A percentile compares a stretch with the other conserved stretches of the same genome.
Evolutionary conservation across 2,797 vertebrate species (phyloP).

Genomic region (Amazona ochrocephala): DNA sequence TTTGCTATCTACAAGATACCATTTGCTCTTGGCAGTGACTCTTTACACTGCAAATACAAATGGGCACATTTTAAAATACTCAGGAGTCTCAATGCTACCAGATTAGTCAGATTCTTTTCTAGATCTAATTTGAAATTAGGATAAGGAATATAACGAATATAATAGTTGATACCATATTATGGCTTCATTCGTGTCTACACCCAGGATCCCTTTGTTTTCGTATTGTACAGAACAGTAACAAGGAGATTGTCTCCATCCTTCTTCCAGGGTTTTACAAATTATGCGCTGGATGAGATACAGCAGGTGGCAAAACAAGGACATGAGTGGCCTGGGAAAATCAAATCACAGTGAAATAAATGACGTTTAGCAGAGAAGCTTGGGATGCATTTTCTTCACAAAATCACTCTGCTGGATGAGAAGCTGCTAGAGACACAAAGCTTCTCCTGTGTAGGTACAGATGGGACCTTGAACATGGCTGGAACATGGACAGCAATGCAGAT

Average conservation of each 20-base stretch:
- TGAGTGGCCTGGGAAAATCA: background rate
- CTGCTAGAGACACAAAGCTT: background rate
- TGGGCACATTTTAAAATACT: background rate
- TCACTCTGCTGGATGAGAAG: background rate
- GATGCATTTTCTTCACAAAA: background rate
- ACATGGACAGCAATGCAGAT: background rate
- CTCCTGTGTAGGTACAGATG: background rate
- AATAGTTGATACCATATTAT: background rate
- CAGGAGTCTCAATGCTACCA: background rate
- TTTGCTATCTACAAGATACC: background rate
- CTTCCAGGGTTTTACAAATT: constrained; percentile 16
- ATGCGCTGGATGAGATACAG: background rate
- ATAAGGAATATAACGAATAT: background rate
- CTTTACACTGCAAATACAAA: constrained; percentile 12
- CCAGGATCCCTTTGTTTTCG: background rate
- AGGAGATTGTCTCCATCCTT: constrained; percentile 14
- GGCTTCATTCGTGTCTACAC: background rate
- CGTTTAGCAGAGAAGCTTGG: background rate
- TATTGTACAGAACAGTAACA: background rate
- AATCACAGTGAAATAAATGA: constrained; percentile 18
- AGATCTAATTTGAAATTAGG: background rate
- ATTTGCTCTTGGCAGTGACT: background rate
- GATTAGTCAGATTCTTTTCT: background rate
- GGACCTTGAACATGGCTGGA: background rate
- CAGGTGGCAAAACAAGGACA: constrained; percentile 32